Base-by-base conservation (phyloP, 2,888 invertebrate genomes). In the Drosophila niveifrons region DNA sequence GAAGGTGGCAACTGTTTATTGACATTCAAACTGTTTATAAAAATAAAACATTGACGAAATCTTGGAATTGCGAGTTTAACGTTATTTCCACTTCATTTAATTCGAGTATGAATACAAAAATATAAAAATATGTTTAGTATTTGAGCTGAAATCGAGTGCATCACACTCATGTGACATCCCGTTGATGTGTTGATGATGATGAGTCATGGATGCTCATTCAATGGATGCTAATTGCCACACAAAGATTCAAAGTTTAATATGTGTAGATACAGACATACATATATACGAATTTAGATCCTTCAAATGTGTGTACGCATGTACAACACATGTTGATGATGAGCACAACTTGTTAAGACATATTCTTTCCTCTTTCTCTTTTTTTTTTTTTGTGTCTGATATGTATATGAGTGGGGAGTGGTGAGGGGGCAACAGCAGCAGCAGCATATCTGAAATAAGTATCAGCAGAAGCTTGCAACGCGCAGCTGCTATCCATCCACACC, bases 401-500 rank as follows among this genome's bases (percentile, higher is more conserved):
- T 34, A 6, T 34, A 31, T 55, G 52, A 8, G n/a, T 31, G 3
- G 29, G 10, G 8, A 23, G 23, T 23, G 50, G 31, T 23, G 23
- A n/a, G 8, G 18, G 51, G 39, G n/a, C 36, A 13, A 7, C 36
- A 31, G n/a, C 36, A 36, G 36, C 34, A 34, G 39, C 39, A 41
- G 44, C 44, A 73, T 59, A 63, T 62, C 50, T 51, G 41, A 44
- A 47, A 46, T 29, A 53, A 68, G 50, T 53, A 56, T 63, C 28
- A 46, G 18, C 36, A 53, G 52, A 58, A 66, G 61, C 70, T 65
- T 68, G 58, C 66, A 74, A 67, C 75, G 77, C 77, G 77, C 77
- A 78, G 77, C 77, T 78, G 77, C 77, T 67, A 51, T 36, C 36
- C 46, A 29, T 43, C 44, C 46, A 29, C 44, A 41, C 59, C 56